Evolutionary conservation across 1,140 invertebrate genomes (phyloP), one percentile per base, ranked within the genome.

Genomic region (Andrena cerasifolii): DNA sequence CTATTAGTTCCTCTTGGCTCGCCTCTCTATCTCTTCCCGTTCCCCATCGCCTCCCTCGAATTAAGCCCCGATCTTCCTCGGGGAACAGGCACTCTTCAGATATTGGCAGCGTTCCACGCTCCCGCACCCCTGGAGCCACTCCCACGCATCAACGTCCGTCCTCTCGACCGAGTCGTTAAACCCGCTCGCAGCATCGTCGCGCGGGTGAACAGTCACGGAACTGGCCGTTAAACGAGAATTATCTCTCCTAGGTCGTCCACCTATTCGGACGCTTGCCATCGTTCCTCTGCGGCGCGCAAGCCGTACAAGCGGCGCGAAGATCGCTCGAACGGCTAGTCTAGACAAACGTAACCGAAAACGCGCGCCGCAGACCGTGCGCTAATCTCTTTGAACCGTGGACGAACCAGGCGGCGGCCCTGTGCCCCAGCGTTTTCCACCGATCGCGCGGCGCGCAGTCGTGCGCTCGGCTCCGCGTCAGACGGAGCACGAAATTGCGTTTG

Each of bases 81-180:
- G 53, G 31, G 67, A 58, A 75, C 75, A 77, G 66, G 80, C 53
- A 68, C 58, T 80, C 72, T 66, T 59, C 73, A 43, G 54, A 61
- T 78, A 73, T 80, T 83, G 81, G 81, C 81, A 80, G 47, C 5
- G 58, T 71, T 83, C 81, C 81, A 82, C 68, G 56, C 43, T 36
- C 33, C 18, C 28, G 36, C 47, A 62, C n/a, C n/a, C n/a, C n/a
- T n/a, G n/a, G n/a, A n/a, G 45, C 65, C 49, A 51, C 59, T 71
- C 45, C 65, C 58, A 72, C 47, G 61, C 72, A 67, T 78, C 67
- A 74, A 45, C 62, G 53, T 63, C 58, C 47, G 56, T 28, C 45
- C 14, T 2, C 18, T 3, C 14, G 21, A 14, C 24, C 12, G 66
- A 54, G 33, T 43, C 49, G 49, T 36, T 53, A 67, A 53, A 49